Percentiles rank a stretch among this genome's conserved stretches.
Conservation (phyloP, 2,888 invertebrate species). For the Hypsopygia costalis region DNA sequence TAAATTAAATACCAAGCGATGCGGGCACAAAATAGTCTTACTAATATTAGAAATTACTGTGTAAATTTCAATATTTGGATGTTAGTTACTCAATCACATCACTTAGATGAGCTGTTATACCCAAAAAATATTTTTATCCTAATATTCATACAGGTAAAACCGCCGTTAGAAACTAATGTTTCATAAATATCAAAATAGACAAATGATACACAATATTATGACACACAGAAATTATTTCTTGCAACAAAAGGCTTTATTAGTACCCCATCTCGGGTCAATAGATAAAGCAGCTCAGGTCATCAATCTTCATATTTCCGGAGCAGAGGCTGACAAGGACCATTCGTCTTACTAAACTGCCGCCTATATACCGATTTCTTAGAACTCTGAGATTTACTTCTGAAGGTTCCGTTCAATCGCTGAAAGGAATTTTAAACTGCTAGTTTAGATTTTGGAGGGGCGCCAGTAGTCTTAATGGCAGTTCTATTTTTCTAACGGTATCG, state of each 20-base stretch:
- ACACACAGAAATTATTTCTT: slow-evolving; percentile 1
- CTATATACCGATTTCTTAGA: slow-evolving; percentile 8
- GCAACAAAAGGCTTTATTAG: slow-evolving; percentile 9
- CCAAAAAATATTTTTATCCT: no score
- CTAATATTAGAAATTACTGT: no score
- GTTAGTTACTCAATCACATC: no score
- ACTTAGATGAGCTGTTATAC: no score
- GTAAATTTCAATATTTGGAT: no score
- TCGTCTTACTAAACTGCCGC: slow-evolving; percentile 11
- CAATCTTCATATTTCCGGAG: slow-evolving; percentile 11
- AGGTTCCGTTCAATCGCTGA: slow-evolving; percentile 7
- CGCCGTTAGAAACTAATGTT: no score
- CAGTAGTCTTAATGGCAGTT: slow-evolving; percentile 2
- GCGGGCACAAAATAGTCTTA: no score
- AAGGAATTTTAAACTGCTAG: slow-evolving; percentile 10
- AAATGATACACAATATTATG: neutral
- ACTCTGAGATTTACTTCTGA: slow-evolving; percentile 1
- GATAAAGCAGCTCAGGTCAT: slow-evolving; percentile 4
- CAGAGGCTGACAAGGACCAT: slow-evolving; percentile 7
- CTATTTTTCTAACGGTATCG: slow-evolving; percentile 4
- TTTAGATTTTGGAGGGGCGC: slow-evolving; percentile 8
- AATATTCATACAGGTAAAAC: no score
- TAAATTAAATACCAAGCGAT: no score
- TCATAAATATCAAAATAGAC: no score
- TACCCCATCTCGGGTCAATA: slow-evolving; percentile 6